These are phyloP conservation scores for Melanotaenia duboulayi DNA, from an alignment of 2,113 vertebrate genomes.

Conservation along the genomic window DNA sequence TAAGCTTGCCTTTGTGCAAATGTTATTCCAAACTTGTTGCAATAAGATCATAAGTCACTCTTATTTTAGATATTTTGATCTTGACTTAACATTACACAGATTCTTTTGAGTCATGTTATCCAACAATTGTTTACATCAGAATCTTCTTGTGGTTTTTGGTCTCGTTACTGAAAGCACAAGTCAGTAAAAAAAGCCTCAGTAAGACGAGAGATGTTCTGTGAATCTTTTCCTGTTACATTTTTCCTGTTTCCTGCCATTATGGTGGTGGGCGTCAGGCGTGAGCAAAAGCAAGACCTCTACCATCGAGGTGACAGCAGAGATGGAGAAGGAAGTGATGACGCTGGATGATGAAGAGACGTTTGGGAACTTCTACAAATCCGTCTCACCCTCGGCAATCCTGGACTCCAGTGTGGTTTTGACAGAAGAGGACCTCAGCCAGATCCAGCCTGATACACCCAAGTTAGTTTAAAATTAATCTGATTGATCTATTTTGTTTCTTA, in stretches of 20 bases:
- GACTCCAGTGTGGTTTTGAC: conserved; percentile 62
- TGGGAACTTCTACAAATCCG: conserved; percentile 77
- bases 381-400: conserved; percentile 54
- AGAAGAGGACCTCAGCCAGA: conserved; percentile 78
- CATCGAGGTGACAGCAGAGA: conserved; percentile 82
- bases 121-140: neutral
- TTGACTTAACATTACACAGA: neutral
- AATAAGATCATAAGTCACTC: neutral
- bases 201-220: neutral
- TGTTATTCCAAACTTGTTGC: no score
- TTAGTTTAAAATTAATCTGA: conserved; percentile 36
- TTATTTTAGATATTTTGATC: neutral
- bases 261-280: conserved; percentile 45
- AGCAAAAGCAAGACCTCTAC: conserved; percentile 74
- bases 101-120: no score
- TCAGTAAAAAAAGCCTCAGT: neutral
- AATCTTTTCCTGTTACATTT: conserved; percentile 19
- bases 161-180: neutral
- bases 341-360: conserved; percentile 84
- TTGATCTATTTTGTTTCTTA: neutral
- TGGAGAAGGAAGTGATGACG: conserved; percentile 85
- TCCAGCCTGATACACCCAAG: conserved; percentile 78
- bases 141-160: neutral
- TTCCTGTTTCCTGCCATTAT: neutral
- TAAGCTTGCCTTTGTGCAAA: no score